Percentiles rank a stretch among this genome's conserved stretches.
phyloP scores from a whole-genome alignment of 2,113 vertebrate genomes.

The Geococcyx californianus region DNA sequence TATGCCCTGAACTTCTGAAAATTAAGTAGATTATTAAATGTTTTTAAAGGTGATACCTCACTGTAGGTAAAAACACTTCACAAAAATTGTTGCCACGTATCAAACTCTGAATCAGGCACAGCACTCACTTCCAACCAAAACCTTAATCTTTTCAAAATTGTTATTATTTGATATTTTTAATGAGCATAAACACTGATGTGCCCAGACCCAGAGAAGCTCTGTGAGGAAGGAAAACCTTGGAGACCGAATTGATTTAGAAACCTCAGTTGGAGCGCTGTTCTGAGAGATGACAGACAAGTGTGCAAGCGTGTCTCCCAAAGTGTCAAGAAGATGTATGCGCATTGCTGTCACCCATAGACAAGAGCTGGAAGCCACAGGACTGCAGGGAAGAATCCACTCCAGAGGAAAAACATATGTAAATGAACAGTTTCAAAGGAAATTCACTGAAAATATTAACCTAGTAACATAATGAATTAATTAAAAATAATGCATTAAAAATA shows the following conservation, averaged over 20 bases:
- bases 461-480: background rate
- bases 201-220: background rate
- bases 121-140: background rate
- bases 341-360: background rate
- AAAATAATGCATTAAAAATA: background rate
- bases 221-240: background rate
- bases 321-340: fast-evolving
- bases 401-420: background rate
- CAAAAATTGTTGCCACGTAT: background rate
- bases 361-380: background rate
- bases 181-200: background rate
- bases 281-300: background rate
- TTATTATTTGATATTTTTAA: background rate
- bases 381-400: background rate
- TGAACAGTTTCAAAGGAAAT: background rate
- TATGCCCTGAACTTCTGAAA: background rate
- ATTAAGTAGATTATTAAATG: background rate
- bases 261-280: background rate
- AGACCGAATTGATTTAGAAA: background rate
- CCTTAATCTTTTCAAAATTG: fast-evolving
- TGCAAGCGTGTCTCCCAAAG: background rate
- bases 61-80: background rate
- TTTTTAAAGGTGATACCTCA: background rate
- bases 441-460: background rate
- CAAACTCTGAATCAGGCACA: background rate